Evolutionary conservation across 2,797 vertebrate genomes (phyloP).

Genomic region (Pteropus rufus): DNA sequence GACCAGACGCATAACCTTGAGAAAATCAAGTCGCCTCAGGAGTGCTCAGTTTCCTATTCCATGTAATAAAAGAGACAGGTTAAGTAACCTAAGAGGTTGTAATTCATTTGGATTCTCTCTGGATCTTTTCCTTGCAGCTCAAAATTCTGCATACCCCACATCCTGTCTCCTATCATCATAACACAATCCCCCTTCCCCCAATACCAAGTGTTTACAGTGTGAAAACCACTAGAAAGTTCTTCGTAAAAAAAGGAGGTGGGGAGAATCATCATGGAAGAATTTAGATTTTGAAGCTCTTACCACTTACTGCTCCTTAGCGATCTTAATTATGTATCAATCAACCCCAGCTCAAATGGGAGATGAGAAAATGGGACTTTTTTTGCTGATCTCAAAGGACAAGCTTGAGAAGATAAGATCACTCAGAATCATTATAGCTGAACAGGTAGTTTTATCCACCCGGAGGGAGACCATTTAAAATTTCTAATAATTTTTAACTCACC

Average conservation of each 20-base stretch:
- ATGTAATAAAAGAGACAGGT: neutral
- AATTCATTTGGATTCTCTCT: neutral
- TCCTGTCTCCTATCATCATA: neutral
- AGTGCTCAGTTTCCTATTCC: neutral
- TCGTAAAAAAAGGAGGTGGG: neutral
- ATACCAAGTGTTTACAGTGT: neutral
- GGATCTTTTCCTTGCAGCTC: neutral
- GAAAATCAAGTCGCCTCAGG: neutral
- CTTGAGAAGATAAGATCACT: conserved; percentile 61
- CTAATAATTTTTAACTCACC: conserved; percentile 9
- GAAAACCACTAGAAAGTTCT: neutral
- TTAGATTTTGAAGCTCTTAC: conserved; percentile 53
- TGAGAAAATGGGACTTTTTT: conserved; percentile 59
- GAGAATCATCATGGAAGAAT: conserved; percentile 65
- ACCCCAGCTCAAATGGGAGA: conserved; percentile 60
- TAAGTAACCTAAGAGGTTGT: neutral
- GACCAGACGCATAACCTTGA: neutral
- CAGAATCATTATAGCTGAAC: conserved; percentile 29
- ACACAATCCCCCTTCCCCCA: neutral
- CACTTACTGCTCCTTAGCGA: conserved; percentile 65
- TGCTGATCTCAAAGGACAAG: conserved; percentile 72
- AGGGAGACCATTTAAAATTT: conserved; percentile 62
- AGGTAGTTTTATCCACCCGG: conserved; percentile 42
- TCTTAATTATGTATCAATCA: conserved; percentile 80
- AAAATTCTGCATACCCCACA: neutral